phyloP scores from a whole-genome alignment of 2,888 invertebrate species.

The Synanthedon tipuliformis region DNA sequence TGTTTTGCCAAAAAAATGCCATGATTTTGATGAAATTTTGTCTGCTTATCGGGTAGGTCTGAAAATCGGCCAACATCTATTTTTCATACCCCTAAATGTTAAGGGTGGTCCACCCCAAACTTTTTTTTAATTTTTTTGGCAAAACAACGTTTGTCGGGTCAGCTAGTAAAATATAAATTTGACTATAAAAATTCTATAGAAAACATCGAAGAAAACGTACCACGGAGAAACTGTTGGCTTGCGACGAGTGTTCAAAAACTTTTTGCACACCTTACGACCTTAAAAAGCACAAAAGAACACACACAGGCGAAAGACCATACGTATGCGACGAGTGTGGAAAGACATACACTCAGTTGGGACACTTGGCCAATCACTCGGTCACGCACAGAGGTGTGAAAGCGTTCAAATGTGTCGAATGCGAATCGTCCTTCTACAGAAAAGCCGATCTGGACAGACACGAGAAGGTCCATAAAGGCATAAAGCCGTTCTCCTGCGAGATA shows the following conservation, averaged over 20 bases:
- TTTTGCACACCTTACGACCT: constrained; percentile 46
- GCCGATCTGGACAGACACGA: constrained; percentile 49
- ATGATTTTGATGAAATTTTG: too few species aligned
- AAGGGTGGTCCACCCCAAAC: too few species aligned
- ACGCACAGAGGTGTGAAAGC: constrained; percentile 29
- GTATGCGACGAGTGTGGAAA: constrained; percentile 57
- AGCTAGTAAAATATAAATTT: too few species aligned
- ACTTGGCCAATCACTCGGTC: constrained; percentile 14
- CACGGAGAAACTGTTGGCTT: constrained; percentile 24
- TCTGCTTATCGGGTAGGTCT: too few species aligned
- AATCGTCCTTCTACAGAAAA: constrained; percentile 45
- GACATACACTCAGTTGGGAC: constrained; percentile 51
- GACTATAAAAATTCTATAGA: constrained; percentile 3
- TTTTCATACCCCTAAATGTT: too few species aligned
- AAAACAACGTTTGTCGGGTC: too few species aligned
- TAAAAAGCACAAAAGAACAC: constrained; percentile 43
- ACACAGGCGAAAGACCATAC: constrained; percentile 49
- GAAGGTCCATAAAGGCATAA: constrained; percentile 47
- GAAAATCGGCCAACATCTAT: too few species aligned
- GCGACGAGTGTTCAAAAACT: constrained; percentile 38
- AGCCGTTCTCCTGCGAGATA: constrained; percentile 44
- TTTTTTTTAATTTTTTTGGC: too few species aligned
- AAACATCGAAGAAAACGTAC: constrained; percentile 9
- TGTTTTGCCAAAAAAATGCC: too few species aligned
- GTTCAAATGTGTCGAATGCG: constrained; percentile 43